Base-by-base conservation (phyloP, 2,113 vertebrate species). In the Trichomycterus rosablanca region DNA sequence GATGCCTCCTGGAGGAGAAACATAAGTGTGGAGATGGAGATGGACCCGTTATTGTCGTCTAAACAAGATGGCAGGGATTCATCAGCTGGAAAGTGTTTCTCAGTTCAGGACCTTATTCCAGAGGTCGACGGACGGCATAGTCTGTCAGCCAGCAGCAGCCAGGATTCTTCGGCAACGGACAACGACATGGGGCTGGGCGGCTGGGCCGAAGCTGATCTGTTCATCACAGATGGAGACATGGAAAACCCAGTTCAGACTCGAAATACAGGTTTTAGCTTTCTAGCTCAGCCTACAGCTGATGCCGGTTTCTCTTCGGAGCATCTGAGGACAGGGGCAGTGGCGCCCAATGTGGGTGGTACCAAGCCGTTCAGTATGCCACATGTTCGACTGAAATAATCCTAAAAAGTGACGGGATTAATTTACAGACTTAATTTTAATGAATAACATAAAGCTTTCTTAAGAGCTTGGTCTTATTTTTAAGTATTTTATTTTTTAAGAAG, bases 191-290 rank as follows among this genome's bases (percentile, higher is more conserved):
- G 75, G 76, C 81, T 89, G 82, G 16, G 66, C 18, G 89, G 89
- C 62, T 98, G 94, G 94, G 90, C 87, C 55, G 93, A 95, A 76
- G 90, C 92, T 42, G 90, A 91, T 83, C 90, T 96, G 78, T 95
- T 97, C 80, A 93, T 97, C 84, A 88, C 89, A 7, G 92, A 95
- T 77, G 87, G 92, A 80, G 93, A 98, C 76, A 73, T 88, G 64
- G 88, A 90, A 14, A 35, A 37, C 42, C 37, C 68, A 9, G 66
- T 82, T 15, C 89, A 88, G 79, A 73, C 75, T 34, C 86, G 78
- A 70, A 72, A 74, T 30, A 80, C 81, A 72, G 83, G 81, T 68
- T 87, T 90, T 32, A 88, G 91, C 73, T 86, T 86, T 70, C 68
- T 87, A 64, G 84, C 84, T 0, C 86, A 87, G 0, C 73, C 88